Evolutionary conservation across 1,140 invertebrate genomes (phyloP), one percentile per base, ranked within the genome.

Genomic region (Parapsyche elsis): DNA sequence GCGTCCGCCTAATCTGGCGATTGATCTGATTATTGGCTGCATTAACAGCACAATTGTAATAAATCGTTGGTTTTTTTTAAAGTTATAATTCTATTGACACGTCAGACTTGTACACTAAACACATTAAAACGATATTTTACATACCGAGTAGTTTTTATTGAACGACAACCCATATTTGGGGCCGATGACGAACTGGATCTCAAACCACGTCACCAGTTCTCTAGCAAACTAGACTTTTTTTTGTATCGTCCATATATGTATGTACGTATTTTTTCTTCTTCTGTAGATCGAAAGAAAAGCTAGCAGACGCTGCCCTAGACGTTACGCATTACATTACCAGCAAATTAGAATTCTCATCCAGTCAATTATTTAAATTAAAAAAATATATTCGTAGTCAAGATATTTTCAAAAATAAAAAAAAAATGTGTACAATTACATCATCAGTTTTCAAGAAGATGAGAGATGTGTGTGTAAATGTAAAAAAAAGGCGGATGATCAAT

Each of bases 91-190:
- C 12, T 38, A 38, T 38, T 38, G 30, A 38, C 30, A 38, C 49
- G 49, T 53, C 16, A 5, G 49, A n/a, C 12, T 53, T 21, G 57
- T 61, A 19, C 16, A 19, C 21, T 61, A 19, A 61, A 61, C 57
- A 9, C 57, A 61, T 21, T 21, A 61, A 61, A 1, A 21, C 14
- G n/a, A n/a, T 53, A 57, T 57, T 14, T 57, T 16, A 5, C 19
- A 57, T n/a, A n/a, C n/a, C n/a, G 19, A 61, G 57, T 21, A n/a
- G 57, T 61, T 61, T 61, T 61, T 61, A 61, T 61, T 61, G 57
- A 61, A 61, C 57, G n/a, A 61, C 57, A 61, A 61, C 9, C 57
- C 57, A 21, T 61, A 61, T 61, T 61, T 61, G 57, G 57, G 21
- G 16, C 16, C 57, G 57, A 61, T 61, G 57, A 61, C 57, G 57